Conservation (phyloP, 2,888 invertebrate genomes). For the Oxyscelio sp. region DNA sequence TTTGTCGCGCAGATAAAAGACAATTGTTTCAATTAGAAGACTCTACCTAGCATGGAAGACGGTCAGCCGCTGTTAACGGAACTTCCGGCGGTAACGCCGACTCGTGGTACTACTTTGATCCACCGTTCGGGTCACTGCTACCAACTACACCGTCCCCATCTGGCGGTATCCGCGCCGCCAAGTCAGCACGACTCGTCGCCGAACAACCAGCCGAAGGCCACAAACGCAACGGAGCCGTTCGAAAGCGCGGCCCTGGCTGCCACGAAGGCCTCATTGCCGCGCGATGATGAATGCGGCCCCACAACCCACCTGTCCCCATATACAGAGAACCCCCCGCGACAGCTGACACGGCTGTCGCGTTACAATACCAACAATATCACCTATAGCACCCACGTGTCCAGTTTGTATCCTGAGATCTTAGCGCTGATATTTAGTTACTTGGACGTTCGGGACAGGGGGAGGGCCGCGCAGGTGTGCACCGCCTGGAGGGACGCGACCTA, state of each 20-base stretch:
- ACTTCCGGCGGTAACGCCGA: constrained; percentile 90
- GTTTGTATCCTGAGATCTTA: too few species aligned
- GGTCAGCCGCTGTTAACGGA: constrained; percentile 90
- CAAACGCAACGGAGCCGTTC: constrained; percentile 64
- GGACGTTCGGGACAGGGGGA: too few species aligned
- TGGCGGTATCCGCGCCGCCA: constrained; percentile 79
- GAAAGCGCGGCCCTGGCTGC: constrained; percentile 69
- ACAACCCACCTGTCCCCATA: constrained; percentile 85
- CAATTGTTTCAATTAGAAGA: constrained; percentile 19
- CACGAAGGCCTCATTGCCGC: constrained; percentile 58
- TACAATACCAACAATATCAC: too few species aligned
- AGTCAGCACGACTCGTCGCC: constrained; percentile 64
- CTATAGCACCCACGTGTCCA: too few species aligned
- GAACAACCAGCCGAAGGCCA: constrained; percentile 52
- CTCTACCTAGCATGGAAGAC: constrained; percentile 89
- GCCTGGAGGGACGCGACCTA: too few species aligned
- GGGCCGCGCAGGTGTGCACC: too few species aligned
- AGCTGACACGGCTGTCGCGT: constrained; percentile 46
- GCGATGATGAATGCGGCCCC: constrained; percentile 68
- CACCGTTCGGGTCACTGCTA: constrained; percentile 89
- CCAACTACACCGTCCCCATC: constrained; percentile 88
- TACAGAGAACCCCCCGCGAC: constrained; percentile 50
- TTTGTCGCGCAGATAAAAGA: constrained; percentile 40
- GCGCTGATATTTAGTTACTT: too few species aligned
- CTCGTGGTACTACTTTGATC: constrained; percentile 88